Percentiles rank a stretch among this genome's conserved stretches.
phyloP scores from a whole-genome alignment of 2,113 vertebrate genomes.

The Sula dactylatra region DNA sequence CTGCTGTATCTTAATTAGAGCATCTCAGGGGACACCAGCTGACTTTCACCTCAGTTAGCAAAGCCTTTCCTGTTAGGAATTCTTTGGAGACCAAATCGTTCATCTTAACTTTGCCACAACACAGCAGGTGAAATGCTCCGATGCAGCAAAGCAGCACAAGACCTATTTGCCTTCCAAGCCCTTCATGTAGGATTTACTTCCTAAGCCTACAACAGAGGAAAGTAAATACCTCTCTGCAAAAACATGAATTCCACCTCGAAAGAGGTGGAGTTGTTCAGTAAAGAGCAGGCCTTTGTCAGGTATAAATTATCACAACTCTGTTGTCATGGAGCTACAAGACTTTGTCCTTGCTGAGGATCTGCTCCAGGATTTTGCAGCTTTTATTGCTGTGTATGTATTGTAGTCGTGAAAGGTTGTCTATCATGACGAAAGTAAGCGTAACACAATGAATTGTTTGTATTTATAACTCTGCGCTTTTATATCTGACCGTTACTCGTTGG shows the following conservation, averaged over 20 bases:
- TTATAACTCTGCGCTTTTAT: neutral
- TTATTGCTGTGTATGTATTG: neutral
- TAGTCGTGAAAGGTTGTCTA: neutral
- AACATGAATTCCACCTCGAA: neutral
- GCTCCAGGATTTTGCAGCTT: neutral
- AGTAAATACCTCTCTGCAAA: neutral
- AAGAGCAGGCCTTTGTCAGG: neutral
- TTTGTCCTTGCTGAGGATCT: neutral
- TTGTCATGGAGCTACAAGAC: neutral
- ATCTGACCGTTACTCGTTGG: neutral
- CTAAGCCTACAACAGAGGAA: neutral
- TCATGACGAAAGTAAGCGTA: neutral
- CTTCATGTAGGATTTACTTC: neutral
- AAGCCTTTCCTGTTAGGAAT: conserved; percentile 6
- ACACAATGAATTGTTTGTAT: neutral
- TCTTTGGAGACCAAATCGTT: neutral
- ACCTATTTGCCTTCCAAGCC: neutral
- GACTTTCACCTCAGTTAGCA: conserved; percentile 33
- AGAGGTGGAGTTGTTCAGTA: neutral
- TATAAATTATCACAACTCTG: conserved; percentile 1
- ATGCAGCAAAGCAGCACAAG: neutral
- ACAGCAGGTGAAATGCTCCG: neutral
- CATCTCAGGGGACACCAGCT: conserved; percentile 16
- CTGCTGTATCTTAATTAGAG: conserved; percentile 48
- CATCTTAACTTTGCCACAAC: neutral